These are phyloP conservation scores for Porites lutea DNA, from an alignment of 64 coral and sea anemone species.

Conservation along the genomic window DNA sequence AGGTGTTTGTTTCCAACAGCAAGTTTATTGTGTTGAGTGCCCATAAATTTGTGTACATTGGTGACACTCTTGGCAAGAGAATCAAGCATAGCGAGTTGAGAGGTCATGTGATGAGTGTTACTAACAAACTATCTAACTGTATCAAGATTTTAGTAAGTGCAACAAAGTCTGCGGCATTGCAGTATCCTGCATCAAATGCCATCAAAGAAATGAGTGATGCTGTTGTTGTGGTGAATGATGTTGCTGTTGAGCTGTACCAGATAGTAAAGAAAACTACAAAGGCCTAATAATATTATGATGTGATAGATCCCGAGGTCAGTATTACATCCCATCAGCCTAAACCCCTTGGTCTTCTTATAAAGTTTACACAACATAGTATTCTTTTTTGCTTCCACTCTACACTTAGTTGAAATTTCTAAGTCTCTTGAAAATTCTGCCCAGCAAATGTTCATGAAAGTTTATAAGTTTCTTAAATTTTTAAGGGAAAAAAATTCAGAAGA, in stretches of 20 bases:
- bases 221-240: conserved; percentile 76
- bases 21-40: conserved; percentile 99
- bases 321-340: neutral
- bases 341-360: too few species aligned
- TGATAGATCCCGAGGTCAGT: too few species aligned
- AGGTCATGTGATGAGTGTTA: conserved; percentile 53
- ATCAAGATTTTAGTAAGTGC: conserved; percentile 79
- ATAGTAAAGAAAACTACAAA: conserved; percentile 80
- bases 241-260: conserved; percentile 93
- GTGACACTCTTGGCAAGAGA: conserved; percentile 84
- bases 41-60: conserved; percentile 98
- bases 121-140: conserved; percentile 76
- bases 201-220: conserved; percentile 87
- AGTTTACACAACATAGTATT: too few species aligned
- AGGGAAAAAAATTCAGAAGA: too few species aligned
- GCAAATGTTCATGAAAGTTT: too few species aligned
- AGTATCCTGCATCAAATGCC: conserved; percentile 84
- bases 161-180: conserved; percentile 91
- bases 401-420: too few species aligned
- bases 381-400: too few species aligned
- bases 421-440: too few species aligned
- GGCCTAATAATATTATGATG: neutral
- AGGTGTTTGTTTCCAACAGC: conserved; percentile 95
- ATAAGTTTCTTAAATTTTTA: too few species aligned
- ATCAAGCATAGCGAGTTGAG: conserved; percentile 61